Percentiles rank a stretch among this genome's conserved stretches.
These are phyloP conservation scores for Columbina picui DNA, from an alignment of 2,113 vertebrate species.

Conservation along the genomic window DNA sequence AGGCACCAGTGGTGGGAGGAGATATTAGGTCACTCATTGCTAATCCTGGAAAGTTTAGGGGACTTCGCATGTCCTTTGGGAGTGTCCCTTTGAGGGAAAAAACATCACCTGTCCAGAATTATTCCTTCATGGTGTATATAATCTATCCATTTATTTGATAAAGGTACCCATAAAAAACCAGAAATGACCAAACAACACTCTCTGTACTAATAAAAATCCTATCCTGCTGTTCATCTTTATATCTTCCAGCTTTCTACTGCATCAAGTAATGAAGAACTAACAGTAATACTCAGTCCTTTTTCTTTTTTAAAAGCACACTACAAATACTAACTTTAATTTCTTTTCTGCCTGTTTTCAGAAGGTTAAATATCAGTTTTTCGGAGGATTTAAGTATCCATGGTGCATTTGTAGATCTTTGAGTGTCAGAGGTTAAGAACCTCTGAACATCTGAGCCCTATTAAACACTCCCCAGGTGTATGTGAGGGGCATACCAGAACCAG, in stretches of 20 bases:
- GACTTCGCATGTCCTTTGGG: conserved; percentile 22
- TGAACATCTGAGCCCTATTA: conserved; percentile 4
- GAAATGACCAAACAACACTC: neutral
- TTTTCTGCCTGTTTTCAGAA: neutral
- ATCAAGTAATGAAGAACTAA: neutral
- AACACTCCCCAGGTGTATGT: neutral
- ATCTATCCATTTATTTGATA: neutral
- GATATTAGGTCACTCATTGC: conserved; percentile 34
- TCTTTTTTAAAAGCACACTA: neutral
- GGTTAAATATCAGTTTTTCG: neutral
- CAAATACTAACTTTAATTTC: conserved; percentile 55
- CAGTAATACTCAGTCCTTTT: neutral
- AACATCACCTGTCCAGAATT: neutral
- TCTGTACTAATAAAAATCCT: neutral
- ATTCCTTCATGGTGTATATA: neutral
- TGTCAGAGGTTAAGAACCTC: neutral
- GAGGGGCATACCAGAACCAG: neutral
- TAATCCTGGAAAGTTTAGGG: conserved; percentile 35
- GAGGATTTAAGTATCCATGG: neutral
- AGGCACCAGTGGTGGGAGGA: conserved; percentile 38
- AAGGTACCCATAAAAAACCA: neutral
- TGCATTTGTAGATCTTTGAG: neutral
- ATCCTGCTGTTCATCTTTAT: neutral
- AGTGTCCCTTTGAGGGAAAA: neutral
- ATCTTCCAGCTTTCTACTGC: neutral